Evolutionary conservation across 2,888 invertebrate species (phyloP), one percentile per base, ranked within the genome.

Genomic region (Odontocolon sp.): DNA sequence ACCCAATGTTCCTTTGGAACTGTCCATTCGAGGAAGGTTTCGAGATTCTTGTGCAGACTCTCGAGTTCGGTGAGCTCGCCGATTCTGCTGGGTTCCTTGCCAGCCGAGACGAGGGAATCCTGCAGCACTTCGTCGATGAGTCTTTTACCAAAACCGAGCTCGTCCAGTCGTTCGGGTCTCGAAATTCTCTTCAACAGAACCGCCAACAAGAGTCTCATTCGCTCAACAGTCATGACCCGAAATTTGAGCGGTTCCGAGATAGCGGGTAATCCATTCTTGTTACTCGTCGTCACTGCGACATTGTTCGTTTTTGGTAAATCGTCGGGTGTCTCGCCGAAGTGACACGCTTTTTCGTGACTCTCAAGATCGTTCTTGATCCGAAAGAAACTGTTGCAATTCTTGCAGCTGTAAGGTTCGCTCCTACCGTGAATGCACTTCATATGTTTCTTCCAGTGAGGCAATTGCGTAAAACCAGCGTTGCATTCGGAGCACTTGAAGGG

Each of bases 381-480:
- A 87, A 95, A 96, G 87, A 95, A 96, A 52, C 92, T 92, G 28
- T 93, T 92, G 88, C 97, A 97, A 59, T 93, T 93, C 16, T 92
- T 91, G 87, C 97, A 97, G 86, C 94, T 93, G 86, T 96, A 97
- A 0, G 96, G 95, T 81, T 95, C 94, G 77, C 93, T 93, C 81
- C 95, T 93, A 28, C 95, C 95, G 88, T 97, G 97, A 66, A 97
- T 96, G 84, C 95, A 95, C 77, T 94, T 92, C 96, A 97, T 96
- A 88, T 97, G 97, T 77, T 96, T 95, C 90, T 97, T 97, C 90
- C 97, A 93, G 86, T 97, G 97, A 0, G 97, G 96, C 69, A 97
- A 90, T 87, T 97, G 97, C 0, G 95, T 94, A 88, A 96, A 96
- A 0, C 94, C 93, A 36, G 94, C 92, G 36, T 94, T 94, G 47